Conservation (phyloP, 2,113 vertebrate genomes). For the Plestiodon gilberti region DNA sequence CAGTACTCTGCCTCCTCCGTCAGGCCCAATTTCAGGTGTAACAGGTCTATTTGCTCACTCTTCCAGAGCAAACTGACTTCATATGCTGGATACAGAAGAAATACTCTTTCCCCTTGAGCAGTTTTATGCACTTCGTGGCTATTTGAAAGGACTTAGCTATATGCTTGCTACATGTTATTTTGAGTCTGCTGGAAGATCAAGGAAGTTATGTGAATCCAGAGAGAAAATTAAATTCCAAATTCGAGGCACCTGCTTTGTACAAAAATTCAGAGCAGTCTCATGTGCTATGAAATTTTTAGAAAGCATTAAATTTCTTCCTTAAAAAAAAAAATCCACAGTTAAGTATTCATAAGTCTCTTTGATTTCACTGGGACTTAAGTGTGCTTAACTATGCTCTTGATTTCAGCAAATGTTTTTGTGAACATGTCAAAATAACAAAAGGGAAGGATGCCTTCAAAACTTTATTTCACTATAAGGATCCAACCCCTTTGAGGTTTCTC, state of each 20-base stretch:
- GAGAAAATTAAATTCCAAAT: conserved; percentile 69
- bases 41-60: conserved; percentile 41
- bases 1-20: neutral
- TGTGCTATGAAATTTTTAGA: conserved; percentile 36
- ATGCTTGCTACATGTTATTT: conserved; percentile 63
- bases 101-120: conserved; percentile 59
- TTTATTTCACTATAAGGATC: neutral
- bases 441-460: neutral
- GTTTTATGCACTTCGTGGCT: conserved; percentile 53
- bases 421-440: neutral
- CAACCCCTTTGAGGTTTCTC: neutral
- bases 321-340: neutral
- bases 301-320: conserved; percentile 55
- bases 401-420: neutral
- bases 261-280: conserved; percentile 58
- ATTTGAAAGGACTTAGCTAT: conserved; percentile 56
- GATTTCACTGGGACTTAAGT: neutral
- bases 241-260: conserved; percentile 50
- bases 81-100: conserved; percentile 29
- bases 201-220: conserved; percentile 60
- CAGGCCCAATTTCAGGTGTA: conserved; percentile 11
- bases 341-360: neutral
- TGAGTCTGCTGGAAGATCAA: conserved; percentile 70
- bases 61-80: conserved; percentile 44
- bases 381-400: neutral